These are phyloP conservation scores for Dicrostonyx torquatus DNA, from an alignment of 2,797 vertebrate genomes.

Conservation along the genomic window DNA sequence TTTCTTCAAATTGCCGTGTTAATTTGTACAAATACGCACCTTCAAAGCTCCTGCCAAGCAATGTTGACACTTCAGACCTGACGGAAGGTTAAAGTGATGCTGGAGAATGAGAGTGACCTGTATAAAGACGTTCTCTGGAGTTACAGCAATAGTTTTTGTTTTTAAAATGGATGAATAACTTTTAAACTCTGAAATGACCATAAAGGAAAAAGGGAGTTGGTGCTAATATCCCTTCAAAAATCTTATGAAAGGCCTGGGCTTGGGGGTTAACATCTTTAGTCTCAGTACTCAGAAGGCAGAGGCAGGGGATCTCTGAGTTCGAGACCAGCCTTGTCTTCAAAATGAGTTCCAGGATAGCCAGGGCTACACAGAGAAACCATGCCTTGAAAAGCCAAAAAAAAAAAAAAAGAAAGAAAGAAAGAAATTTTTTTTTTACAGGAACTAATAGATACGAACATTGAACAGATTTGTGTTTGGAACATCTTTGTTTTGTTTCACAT, in stretches of 20 bases:
- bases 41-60: slow-evolving; percentile 60
- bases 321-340: not conserved
- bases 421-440: not conserved
- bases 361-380: not conserved
- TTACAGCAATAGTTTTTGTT: not conserved
- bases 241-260: not conserved
- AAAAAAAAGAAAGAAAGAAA: not conserved
- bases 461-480: slow-evolving; percentile 55
- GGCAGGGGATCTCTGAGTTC: not conserved
- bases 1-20: not conserved
- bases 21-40: slow-evolving; percentile 29
- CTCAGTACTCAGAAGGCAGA: not conserved
- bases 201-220: not conserved
- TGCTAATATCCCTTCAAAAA: slow-evolving; percentile 45
- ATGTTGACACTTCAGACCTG: slow-evolving; percentile 62
- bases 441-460: slow-evolving; percentile 28
- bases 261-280: not conserved
- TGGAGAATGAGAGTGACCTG: not conserved
- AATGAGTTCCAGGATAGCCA: not conserved
- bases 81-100: slow-evolving; percentile 47
- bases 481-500: slow-evolving; percentile 46
- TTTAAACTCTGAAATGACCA: not conserved
- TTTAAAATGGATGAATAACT: slow-evolving; percentile 34
- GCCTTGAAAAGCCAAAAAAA: not conserved
- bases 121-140: slow-evolving; percentile 61